A percentile compares a stretch with the other conserved stretches of the same genome.
Conservation (phyloP, 2,797 vertebrate species). For the Cottoperca gobio region DNA sequence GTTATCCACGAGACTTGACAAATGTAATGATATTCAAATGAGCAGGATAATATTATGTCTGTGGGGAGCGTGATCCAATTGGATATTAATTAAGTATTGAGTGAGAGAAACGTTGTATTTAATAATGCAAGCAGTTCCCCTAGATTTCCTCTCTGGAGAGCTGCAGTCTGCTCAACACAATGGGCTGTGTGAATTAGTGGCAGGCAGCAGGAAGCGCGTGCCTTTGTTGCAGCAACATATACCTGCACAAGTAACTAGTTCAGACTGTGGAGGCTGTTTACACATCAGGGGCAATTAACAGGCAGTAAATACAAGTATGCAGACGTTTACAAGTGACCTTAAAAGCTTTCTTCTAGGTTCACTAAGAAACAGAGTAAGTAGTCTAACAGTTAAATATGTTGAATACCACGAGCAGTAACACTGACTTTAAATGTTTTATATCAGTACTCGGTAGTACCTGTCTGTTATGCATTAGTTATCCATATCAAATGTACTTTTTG, state of each 20-base stretch:
- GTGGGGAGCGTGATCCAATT: constrained; percentile 81
- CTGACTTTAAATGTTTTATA: constrained; percentile 81
- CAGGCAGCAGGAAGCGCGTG: constrained; percentile 41
- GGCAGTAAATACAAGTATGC: constrained; percentile 35
- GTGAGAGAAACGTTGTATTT: constrained; percentile 80
- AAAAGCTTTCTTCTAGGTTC: constrained; percentile 25
- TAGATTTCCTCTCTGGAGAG: constrained; percentile 78
- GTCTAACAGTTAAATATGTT: constrained; percentile 19
- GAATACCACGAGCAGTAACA: constrained; percentile 89
- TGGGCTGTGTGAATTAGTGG: constrained; percentile 53
- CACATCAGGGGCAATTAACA: constrained; percentile 1
- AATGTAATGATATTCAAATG: constrained; percentile 86
- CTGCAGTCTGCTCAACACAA: constrained; percentile 64
- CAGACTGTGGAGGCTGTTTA: background rate
- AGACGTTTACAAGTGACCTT: constrained; percentile 27
- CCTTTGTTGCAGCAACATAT: constrained; percentile 16
- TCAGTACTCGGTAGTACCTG: constrained; percentile 43
- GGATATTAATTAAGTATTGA: constrained; percentile 87
- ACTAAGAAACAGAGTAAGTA: constrained; percentile 6
- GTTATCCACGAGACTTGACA: constrained; percentile 80
- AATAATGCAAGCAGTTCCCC: constrained; percentile 83
- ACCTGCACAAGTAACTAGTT: constrained; percentile 22
- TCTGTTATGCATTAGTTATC: constrained; percentile 58
- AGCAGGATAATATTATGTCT: constrained; percentile 84
- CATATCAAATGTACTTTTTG: background rate